Percentiles rank a stretch among this genome's conserved stretches.
Conservation (phyloP, 1,140 invertebrate genomes). For the Marisa cornuarietis region DNA sequence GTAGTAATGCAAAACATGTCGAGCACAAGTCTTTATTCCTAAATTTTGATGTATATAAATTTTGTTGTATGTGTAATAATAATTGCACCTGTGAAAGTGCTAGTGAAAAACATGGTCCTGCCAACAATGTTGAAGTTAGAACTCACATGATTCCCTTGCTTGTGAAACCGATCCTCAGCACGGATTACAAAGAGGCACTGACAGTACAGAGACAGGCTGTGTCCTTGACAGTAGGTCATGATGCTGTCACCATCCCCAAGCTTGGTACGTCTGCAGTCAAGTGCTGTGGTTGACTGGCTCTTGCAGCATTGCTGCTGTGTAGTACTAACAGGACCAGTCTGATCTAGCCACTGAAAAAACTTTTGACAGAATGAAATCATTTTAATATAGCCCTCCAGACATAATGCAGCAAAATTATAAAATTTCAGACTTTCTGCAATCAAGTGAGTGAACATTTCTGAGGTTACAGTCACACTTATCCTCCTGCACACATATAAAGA, state of each 20-base stretch:
- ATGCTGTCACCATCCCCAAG: constrained; percentile 42
- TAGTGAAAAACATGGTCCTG: background rate
- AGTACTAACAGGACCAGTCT: constrained; percentile 14
- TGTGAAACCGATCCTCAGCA: constrained; percentile 35
- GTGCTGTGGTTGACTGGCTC: background rate
- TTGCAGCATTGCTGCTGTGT: background rate
- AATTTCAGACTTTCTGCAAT: too few species aligned
- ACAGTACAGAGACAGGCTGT: constrained; percentile 47
- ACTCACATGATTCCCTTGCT: constrained; percentile 40
- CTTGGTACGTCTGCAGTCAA: constrained; percentile 9
- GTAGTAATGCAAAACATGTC: too few species aligned
- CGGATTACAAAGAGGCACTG: constrained; percentile 46
- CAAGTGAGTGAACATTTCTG: too few species aligned
- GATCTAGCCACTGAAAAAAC: constrained; percentile 59
- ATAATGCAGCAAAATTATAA: too few species aligned
- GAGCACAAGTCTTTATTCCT: too few species aligned
- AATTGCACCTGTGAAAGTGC: too few species aligned
- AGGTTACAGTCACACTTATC: too few species aligned
- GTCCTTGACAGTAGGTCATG: constrained; percentile 42
- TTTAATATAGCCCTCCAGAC: too few species aligned
- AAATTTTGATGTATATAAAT: too few species aligned
- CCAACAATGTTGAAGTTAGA: background rate
- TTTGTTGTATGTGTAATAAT: too few species aligned
- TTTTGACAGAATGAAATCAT: constrained; percentile 26
- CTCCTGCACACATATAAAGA: too few species aligned